These are phyloP conservation scores for Desmophyllum pertusum DNA, from an alignment of 92 coral and sea anemone species.

Conservation along the genomic window DNA sequence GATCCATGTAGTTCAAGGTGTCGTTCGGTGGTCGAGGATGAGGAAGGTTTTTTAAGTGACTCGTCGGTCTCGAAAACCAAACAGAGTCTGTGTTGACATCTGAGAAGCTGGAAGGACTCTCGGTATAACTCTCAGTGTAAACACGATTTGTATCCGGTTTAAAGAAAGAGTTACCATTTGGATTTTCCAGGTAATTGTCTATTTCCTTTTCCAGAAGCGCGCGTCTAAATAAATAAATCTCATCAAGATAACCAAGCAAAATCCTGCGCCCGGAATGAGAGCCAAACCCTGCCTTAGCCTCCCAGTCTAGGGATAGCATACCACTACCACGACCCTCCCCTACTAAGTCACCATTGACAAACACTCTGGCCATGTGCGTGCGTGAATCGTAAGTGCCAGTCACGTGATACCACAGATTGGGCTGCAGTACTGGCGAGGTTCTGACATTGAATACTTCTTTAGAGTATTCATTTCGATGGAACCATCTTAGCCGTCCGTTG, in stretches of 20 bases:
- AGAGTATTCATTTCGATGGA: constrained; percentile 75
- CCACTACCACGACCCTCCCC: constrained; percentile 85
- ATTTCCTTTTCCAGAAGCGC: constrained; percentile 76
- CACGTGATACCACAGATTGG: constrained; percentile 91
- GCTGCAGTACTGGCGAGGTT: constrained; percentile 67
- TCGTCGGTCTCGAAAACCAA: constrained; percentile 41
- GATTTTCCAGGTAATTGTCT: constrained; percentile 62
- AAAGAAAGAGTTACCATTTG: constrained; percentile 41
- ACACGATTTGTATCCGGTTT: not conserved
- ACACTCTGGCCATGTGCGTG: constrained; percentile 75
- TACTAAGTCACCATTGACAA: constrained; percentile 76
- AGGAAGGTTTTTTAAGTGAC: not conserved
- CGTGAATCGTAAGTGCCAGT: constrained; percentile 89
- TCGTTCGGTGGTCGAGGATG: not conserved
- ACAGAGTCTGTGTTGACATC: constrained; percentile 30
- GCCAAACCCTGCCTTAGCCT: constrained; percentile 81
- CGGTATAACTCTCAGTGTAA: constrained; percentile 20
- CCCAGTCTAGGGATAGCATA: constrained; percentile 86
- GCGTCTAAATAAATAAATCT: constrained; percentile 85
- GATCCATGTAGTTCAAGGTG: not conserved
- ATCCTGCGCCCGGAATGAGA: constrained; percentile 62
- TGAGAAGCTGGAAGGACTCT: constrained; percentile 24
- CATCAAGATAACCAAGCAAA: constrained; percentile 82
- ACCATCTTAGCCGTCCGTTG: constrained; percentile 87
- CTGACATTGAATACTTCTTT: constrained; percentile 71